Percentiles rank a stretch among this genome's conserved stretches.
Evolutionary conservation across 2,113 vertebrate species (phyloP).

Genomic region (Tragelaphus strepsiceros): DNA sequence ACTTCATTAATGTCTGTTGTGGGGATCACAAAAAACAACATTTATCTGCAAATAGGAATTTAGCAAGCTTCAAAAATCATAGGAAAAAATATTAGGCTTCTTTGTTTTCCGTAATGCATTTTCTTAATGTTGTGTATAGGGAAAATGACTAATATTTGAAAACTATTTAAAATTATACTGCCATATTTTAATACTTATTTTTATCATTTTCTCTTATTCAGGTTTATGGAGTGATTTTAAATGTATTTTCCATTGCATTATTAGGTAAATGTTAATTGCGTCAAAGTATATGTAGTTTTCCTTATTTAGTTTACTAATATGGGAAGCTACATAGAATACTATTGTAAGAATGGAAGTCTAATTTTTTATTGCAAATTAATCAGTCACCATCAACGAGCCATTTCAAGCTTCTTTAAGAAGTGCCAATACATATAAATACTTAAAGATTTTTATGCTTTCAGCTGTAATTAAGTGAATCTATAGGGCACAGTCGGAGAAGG

Average conservation of each 20-base stretch:
- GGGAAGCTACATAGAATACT: constrained; percentile 47
- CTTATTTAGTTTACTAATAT: constrained; percentile 74
- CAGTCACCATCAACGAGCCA: constrained; percentile 66
- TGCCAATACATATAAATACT: constrained; percentile 71
- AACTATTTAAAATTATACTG: constrained; percentile 38
- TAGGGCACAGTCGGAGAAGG: constrained; percentile 21
- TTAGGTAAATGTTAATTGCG: constrained; percentile 72
- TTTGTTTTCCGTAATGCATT: constrained; percentile 63
- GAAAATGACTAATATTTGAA: constrained; percentile 24
- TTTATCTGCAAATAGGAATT: constrained; percentile 81
- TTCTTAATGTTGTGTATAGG: not conserved
- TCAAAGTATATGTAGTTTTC: constrained; percentile 65
- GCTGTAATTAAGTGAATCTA: constrained; percentile 73
- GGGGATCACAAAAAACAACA: constrained; percentile 80
- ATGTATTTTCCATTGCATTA: constrained; percentile 63
- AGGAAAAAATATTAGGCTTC: constrained; percentile 52
- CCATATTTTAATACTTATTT: constrained; percentile 51
- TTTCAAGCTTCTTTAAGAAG: constrained; percentile 53
- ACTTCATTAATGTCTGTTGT: constrained; percentile 88
- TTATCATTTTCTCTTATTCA: constrained; percentile 60
- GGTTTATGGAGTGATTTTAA: constrained; percentile 74
- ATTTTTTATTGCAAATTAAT: constrained; percentile 69
- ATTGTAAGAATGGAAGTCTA: constrained; percentile 54
- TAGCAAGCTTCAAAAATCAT: constrained; percentile 72
- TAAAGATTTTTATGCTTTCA: constrained; percentile 72